These are phyloP conservation scores for Triplophysa tibetana DNA, from an alignment of 2,113 vertebrate species.

Conservation along the genomic window DNA sequence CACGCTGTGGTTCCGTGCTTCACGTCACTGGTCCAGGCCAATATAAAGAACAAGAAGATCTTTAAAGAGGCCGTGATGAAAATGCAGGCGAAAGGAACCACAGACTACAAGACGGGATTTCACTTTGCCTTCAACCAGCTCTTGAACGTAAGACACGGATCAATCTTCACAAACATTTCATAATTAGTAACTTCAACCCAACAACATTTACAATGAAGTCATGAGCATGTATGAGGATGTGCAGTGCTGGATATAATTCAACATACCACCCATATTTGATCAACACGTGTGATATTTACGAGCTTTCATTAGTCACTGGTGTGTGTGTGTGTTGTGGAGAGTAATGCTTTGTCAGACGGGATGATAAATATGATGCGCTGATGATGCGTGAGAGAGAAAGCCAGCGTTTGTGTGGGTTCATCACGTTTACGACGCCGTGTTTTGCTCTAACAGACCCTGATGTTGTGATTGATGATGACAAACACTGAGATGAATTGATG, in stretches of 20 bases:
- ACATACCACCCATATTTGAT: too few relatives aligned
- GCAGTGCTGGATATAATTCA: too few relatives aligned
- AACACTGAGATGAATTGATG: slow-evolving; percentile 63
- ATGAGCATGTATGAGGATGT: too few relatives aligned
- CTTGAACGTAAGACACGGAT: slow-evolving; percentile 85
- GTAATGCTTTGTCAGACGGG: neutral
- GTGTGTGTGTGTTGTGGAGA: neutral
- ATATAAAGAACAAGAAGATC: slow-evolving; percentile 96
- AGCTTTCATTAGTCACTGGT: too few relatives aligned
- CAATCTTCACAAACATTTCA: neutral
- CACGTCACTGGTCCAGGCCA: slow-evolving; percentile 95
- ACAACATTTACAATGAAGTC: neutral
- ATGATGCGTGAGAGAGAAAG: neutral
- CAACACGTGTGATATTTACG: too few relatives aligned
- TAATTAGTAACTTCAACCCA: neutral
- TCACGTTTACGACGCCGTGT: slow-evolving; percentile 48
- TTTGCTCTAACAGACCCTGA: slow-evolving; percentile 73
- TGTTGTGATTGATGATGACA: slow-evolving; percentile 80
- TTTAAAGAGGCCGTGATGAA: slow-evolving; percentile 92
- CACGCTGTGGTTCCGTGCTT: slow-evolving; percentile 93
- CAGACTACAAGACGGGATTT: slow-evolving; percentile 98
- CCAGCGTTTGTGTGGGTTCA: neutral
- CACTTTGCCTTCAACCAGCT: slow-evolving; percentile 97
- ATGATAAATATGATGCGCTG: neutral
- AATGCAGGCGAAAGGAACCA: slow-evolving; percentile 96